Percentiles rank a stretch among this genome's conserved stretches.
These are phyloP conservation scores for Halcyon chelicuti DNA, from an alignment of 2,797 vertebrate genomes.

Conservation along the genomic window DNA sequence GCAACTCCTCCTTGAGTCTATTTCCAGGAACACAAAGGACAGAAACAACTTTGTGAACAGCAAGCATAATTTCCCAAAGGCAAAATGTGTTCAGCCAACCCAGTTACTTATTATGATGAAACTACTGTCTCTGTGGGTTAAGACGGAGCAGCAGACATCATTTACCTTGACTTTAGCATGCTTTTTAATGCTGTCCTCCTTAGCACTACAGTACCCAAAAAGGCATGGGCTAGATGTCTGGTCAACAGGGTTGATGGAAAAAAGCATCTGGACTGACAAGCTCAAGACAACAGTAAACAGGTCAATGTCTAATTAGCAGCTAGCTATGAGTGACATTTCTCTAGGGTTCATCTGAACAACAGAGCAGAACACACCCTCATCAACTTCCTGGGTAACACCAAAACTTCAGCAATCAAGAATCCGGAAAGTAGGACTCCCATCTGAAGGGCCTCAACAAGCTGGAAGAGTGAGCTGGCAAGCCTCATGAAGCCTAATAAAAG, in stretches of 20 bases:
- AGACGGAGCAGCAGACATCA: background rate
- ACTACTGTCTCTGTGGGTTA: background rate
- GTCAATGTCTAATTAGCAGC: background rate
- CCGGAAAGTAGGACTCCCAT: background rate
- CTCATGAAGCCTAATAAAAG: background rate
- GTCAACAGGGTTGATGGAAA: background rate
- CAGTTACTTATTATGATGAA: background rate
- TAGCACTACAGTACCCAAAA: background rate
- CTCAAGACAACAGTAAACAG: background rate
- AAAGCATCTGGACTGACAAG: background rate
- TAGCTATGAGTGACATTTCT: fast-evolving
- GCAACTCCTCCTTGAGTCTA: background rate
- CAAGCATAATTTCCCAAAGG: background rate
- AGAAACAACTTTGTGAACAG: background rate
- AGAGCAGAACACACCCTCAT: background rate
- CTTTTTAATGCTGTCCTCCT: background rate
- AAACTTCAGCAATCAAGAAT: background rate
- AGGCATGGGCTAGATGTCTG: background rate
- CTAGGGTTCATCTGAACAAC: background rate
- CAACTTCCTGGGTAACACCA: background rate
- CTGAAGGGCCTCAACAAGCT: background rate
- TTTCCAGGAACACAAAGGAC: background rate
- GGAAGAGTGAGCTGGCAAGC: background rate
- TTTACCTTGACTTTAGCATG: background rate
- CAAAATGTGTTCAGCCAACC: background rate